Base-by-base conservation (phyloP, 2,113 vertebrate species). In the Erinaceus europaeus region DNA sequence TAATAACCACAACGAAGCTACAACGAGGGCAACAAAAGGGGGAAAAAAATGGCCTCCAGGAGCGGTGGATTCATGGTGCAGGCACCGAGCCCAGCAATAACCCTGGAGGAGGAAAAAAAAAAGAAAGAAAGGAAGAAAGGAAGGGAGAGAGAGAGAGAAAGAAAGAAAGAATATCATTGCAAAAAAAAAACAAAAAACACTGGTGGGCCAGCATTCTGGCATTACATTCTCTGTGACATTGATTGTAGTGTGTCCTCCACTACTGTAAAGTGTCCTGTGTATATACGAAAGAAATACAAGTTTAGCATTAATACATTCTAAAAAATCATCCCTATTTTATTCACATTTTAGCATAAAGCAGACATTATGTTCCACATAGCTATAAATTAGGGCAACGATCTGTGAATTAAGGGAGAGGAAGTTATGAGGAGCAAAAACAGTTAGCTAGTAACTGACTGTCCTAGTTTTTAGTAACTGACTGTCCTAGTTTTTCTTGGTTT, bases 401-500 rank as follows among this genome's bases (percentile, higher is more conserved):
- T 91, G 67, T 46, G 53, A 83, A 61, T 53, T 85, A 46, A 84
- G 48, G 48, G 62, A 61, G 25, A 64, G 6, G 11, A 87, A n/a
- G 25, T 79, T 50, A 74, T 18, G 32, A 81, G 83, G 38, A 42
- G 84, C 46, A 84, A n/a, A 84, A 73, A 55, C n/a, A 84, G 42
- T 52, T 68, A 64, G 75, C 38, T 62, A 85, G 44, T 74, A 75
- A 89, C 44, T n/a, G 21, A 64, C 42, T 71, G 53, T 72, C 84
- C 50, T 57, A 50, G 40, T 71, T n/a, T n/a, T n/a, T n/a, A 20
- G 53, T 74, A 75, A 89, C 44, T n/a, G 21, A 64, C 42, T 71
- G 53, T 72, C 84, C 50, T 57, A 50, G 40, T 71, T n/a, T n/a
- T n/a, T n/a, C n/a, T n/a, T n/a, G n/a, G n/a, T n/a, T n/a, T n/a